These are phyloP conservation scores for Spatulosminthurus flaviceps DNA, from an alignment of 2,888 invertebrate species.

Conservation along the genomic window DNA sequence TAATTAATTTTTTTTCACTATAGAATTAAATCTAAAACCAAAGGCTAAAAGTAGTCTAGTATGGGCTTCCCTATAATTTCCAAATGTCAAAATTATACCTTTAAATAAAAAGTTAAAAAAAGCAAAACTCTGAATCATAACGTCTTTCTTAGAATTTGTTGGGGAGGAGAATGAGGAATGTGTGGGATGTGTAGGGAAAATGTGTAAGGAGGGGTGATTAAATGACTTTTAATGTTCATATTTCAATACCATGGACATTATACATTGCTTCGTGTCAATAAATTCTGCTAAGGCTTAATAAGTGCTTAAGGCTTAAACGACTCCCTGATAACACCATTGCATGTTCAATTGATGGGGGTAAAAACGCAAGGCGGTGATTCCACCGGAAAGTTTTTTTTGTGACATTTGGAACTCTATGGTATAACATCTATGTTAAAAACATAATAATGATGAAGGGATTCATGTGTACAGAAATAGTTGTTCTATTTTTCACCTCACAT, in stretches of 20 bases:
- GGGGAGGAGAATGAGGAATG: background rate
- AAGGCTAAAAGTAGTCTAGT: too few relatives aligned
- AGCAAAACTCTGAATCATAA: background rate
- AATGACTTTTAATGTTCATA: background rate
- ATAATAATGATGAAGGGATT: too few relatives aligned
- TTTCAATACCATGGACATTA: background rate
- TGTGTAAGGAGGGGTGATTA: background rate
- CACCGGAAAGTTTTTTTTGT: background rate
- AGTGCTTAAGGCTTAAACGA: too few relatives aligned
- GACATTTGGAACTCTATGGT: background rate
- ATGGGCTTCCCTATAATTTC: too few relatives aligned
- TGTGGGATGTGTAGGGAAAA: background rate
- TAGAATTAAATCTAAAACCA: too few relatives aligned
- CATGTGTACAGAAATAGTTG: too few relatives aligned
- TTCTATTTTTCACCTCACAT: too few relatives aligned
- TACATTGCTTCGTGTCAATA: background rate
- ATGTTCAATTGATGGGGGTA: background rate
- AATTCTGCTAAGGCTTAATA: background rate
- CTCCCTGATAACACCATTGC: background rate
- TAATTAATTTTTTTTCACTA: background rate
- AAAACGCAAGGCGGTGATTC: constrained; percentile 1
- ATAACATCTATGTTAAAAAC: too few relatives aligned
- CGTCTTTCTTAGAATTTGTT: background rate
- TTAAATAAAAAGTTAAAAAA: background rate
- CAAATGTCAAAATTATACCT: too few relatives aligned